These are phyloP conservation scores for Sorex araneus DNA, from an alignment of 2,113 vertebrate genomes.

Conservation along the genomic window DNA sequence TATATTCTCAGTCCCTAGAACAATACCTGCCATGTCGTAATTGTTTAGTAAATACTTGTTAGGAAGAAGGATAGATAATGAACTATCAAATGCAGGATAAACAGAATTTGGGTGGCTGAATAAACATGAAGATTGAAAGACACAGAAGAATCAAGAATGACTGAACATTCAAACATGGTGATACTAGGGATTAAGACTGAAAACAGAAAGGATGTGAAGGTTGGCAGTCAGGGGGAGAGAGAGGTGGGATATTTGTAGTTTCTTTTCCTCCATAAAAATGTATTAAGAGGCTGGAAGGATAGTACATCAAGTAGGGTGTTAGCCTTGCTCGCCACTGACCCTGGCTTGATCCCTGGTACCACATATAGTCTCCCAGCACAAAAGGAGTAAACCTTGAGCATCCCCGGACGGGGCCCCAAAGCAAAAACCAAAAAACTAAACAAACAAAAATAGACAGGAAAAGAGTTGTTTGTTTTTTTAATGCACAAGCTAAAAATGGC, in stretches of 20 bases:
- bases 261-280: conserved; percentile 42
- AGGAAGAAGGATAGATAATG: too few species aligned
- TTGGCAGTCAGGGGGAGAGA: background rate
- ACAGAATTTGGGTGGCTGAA: background rate
- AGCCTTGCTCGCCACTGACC: too few species aligned
- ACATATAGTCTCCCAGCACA: too few species aligned
- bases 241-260: background rate
- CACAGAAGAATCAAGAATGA: conserved; percentile 4
- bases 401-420: too few species aligned
- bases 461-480: background rate
- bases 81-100: background rate
- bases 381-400: too few species aligned
- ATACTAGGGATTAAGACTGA: background rate
- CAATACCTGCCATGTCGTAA: too few species aligned
- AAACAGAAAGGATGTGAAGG: background rate
- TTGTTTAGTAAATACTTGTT: too few species aligned
- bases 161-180: background rate
- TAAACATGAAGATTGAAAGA: background rate
- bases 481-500: background rate
- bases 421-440: background rate
- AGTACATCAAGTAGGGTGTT: too few species aligned
- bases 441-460: background rate
- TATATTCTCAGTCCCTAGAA: too few species aligned
- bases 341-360: too few species aligned
- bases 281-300: background rate